Percentiles rank a stretch among this genome's conserved stretches.
phyloP scores from a whole-genome alignment of 2,888 invertebrate species.

The Ormia ochracea region DNA sequence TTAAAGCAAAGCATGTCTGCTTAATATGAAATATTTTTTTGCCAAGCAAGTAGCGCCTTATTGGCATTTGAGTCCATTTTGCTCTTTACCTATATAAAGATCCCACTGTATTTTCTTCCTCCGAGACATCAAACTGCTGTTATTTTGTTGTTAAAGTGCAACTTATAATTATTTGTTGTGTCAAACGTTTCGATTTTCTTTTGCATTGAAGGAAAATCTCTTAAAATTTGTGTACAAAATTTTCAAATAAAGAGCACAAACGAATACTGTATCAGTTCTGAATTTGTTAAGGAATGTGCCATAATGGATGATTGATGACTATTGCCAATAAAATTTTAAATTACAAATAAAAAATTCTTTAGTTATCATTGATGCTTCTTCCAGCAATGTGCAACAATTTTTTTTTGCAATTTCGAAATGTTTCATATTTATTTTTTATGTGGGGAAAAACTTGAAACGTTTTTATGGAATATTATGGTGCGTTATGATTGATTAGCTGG shows the following conservation, averaged over 20 bases:
- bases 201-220: not conserved
- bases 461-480: no score
- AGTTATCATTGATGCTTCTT: no score
- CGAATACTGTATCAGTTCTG: not conserved
- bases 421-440: no score
- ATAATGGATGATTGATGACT: not conserved
- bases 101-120: not conserved
- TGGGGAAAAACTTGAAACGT: no score
- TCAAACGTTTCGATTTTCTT: not conserved
- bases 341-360: no score
- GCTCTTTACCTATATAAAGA: not conserved
- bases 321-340: not conserved
- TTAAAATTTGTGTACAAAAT: not conserved
- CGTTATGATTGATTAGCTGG: no score
- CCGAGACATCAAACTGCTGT: not conserved
- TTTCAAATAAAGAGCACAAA: not conserved
- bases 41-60: no score
- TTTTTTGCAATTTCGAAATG: no score
- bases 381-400: no score
- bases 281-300: not conserved
- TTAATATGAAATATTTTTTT: no score
- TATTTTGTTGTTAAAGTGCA: constrained; percentile 2
- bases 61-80: no score
- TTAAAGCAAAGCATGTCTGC: no score
- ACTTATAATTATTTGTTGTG: not conserved